phyloP scores from a whole-genome alignment of 2,113 vertebrate species.

The Gavialis gangeticus region DNA sequence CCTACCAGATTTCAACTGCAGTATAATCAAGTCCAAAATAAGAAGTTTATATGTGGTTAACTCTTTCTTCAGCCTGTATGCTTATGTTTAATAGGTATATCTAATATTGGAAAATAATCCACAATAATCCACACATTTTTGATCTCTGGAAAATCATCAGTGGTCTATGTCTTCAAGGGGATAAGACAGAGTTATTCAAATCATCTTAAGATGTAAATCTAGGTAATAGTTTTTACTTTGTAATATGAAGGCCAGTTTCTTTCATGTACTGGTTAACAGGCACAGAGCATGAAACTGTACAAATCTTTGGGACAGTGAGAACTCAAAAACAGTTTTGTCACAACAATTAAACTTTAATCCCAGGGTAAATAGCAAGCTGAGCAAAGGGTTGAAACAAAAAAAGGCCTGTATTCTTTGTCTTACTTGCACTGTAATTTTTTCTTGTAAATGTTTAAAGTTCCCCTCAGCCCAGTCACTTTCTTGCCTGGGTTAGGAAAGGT shows the following conservation, averaged over 20 bases:
- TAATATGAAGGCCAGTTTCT: background rate
- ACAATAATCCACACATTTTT: background rate
- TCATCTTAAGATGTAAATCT: background rate
- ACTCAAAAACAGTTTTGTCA: accelerated
- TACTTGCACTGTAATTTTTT: slow-evolving; percentile 10
- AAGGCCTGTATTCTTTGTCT: background rate
- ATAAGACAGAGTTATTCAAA: background rate
- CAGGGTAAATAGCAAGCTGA: background rate
- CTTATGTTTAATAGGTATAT: background rate
- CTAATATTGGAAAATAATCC: background rate
- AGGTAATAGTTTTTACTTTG: background rate
- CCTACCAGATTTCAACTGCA: background rate
- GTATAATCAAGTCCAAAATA: background rate
- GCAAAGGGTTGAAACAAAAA: background rate
- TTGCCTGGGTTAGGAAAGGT: slow-evolving; percentile 10
- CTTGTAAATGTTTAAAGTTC: background rate
- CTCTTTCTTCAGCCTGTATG: accelerated
- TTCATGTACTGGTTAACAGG: background rate
- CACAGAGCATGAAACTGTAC: background rate
- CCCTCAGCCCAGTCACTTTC: slow-evolving; percentile 19
- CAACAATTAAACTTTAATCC: background rate
- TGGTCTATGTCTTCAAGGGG: background rate
- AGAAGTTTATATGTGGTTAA: background rate
- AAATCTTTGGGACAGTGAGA: background rate
- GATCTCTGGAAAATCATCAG: background rate